Conservation (phyloP, 2,113 vertebrate genomes). For the Ondatra zibethicus region DNA sequence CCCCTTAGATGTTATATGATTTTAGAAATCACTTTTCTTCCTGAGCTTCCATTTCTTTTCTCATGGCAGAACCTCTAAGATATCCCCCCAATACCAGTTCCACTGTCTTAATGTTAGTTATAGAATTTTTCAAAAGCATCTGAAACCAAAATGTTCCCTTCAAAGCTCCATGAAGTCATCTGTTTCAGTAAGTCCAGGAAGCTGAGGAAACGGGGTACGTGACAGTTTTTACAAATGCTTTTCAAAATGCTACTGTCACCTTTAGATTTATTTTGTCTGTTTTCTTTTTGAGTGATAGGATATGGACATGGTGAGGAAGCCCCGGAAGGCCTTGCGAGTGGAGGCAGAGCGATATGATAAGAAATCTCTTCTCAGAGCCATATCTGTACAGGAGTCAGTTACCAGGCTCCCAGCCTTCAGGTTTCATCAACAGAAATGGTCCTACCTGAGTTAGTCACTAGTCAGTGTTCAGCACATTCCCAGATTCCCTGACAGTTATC, state of each 20-base stretch:
- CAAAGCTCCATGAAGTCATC: not conserved
- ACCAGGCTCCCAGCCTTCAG: not conserved
- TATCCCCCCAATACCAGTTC: not conserved
- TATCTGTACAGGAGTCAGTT: rapidly evolving
- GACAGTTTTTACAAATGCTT: not conserved
- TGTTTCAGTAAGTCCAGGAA: not conserved
- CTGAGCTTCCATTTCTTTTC: not conserved
- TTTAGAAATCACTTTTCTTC: not conserved
- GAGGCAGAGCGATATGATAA: rapidly evolving
- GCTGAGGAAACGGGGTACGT: not conserved
- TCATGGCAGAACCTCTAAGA: not conserved
- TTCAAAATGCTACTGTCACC: too few relatives aligned
- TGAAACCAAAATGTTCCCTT: not conserved
- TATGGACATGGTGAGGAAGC: not conserved
- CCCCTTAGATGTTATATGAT: not conserved
- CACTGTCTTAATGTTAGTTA: not conserved
- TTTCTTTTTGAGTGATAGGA: not conserved
- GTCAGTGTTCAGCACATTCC: not conserved
- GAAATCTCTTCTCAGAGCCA: not conserved
- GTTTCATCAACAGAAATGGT: rapidly evolving
- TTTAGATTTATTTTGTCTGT: not conserved
- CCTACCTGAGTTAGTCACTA: not conserved
- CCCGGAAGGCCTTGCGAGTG: too few relatives aligned
- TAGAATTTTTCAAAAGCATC: not conserved
- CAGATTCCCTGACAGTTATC: too few relatives aligned